Conservation (phyloP, 2,888 invertebrate species). For the Neoaliturus tenellus region DNA sequence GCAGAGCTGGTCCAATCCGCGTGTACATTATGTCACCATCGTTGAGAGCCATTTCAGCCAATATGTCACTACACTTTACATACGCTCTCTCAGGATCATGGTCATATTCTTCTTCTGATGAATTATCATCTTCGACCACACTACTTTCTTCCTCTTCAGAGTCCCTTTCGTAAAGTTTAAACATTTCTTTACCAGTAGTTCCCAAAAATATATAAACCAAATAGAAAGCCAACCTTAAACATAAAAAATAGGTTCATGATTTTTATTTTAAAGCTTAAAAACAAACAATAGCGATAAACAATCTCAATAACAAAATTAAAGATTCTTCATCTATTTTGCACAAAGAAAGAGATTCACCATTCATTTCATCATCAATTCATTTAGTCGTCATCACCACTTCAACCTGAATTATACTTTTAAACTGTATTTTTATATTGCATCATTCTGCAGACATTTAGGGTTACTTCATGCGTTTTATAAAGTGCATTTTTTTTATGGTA, state of each 20-base stretch:
- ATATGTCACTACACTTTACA: not conserved
- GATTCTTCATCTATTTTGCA: no score
- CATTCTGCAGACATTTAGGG: no score
- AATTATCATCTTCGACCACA: not conserved
- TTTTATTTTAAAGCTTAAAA: no score
- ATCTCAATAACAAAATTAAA: no score
- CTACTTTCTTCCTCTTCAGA: not conserved
- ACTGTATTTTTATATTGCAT: no score
- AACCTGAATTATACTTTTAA: no score
- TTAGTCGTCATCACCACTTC: no score
- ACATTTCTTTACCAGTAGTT: not conserved
- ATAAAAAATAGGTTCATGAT: not conserved
- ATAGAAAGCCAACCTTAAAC: not conserved
- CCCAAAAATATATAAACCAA: not conserved
- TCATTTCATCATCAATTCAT: no score
- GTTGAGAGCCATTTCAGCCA: not conserved
- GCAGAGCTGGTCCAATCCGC: conserved; percentile 2
- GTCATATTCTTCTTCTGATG: not conserved
- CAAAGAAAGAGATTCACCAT: no score
- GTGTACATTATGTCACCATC: conserved; percentile 34
- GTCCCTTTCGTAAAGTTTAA: not conserved
- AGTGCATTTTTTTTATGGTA: no score
- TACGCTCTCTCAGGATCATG: not conserved
- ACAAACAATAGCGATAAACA: no score
- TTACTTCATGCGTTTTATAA: no score